Percentiles rank a stretch among this genome's conserved stretches.
Conservation (phyloP, 2,888 invertebrate genomes). For the Rhorus exstirpatorius region DNA sequence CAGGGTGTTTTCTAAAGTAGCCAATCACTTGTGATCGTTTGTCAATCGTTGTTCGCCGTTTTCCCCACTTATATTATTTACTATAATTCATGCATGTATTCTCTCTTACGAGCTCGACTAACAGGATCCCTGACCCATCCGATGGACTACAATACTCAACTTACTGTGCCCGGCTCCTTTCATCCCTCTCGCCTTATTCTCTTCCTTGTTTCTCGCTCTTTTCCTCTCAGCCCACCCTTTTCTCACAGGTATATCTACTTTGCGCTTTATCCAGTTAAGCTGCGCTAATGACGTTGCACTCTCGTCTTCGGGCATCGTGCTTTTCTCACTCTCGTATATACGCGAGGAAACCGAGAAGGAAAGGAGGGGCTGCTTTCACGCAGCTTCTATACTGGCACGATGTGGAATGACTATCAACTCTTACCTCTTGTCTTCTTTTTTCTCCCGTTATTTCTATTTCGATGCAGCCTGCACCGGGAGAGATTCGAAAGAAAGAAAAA, state of each 20-base stretch:
- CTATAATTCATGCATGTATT: too few species aligned
- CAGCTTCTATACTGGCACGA: slow-evolving; percentile 8
- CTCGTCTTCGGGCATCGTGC: slow-evolving; percentile 72
- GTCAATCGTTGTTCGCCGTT: too few species aligned
- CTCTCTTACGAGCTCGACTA: too few species aligned
- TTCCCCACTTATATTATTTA: too few species aligned
- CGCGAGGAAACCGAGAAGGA: slow-evolving; percentile 27
- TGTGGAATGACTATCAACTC: slow-evolving; percentile 1
- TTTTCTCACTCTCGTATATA: slow-evolving; percentile 68
- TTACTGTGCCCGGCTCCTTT: slow-evolving; percentile 52
- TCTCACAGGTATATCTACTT: slow-evolving; percentile 75
- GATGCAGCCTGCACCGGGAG: background rate
- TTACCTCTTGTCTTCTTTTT: slow-evolving; percentile 3
- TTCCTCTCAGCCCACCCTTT: slow-evolving; percentile 63
- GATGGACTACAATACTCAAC: slow-evolving; percentile 72
- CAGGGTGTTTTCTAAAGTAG: too few species aligned
- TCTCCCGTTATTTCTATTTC: slow-evolving; percentile 2
- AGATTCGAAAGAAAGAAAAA: slow-evolving; percentile 2
- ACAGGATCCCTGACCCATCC: slow-evolving; percentile 77
- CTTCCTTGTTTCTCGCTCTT: slow-evolving; percentile 12
- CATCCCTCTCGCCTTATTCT: slow-evolving; percentile 57
- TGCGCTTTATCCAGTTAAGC: slow-evolving; percentile 82
- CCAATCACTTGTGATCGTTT: background rate
- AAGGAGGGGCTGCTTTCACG: slow-evolving; percentile 41
- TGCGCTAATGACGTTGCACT: slow-evolving; percentile 77